Percentiles rank a stretch among this genome's conserved stretches.
phyloP scores from a whole-genome alignment of 2,113 vertebrate genomes.

The Motacilla alba region DNA sequence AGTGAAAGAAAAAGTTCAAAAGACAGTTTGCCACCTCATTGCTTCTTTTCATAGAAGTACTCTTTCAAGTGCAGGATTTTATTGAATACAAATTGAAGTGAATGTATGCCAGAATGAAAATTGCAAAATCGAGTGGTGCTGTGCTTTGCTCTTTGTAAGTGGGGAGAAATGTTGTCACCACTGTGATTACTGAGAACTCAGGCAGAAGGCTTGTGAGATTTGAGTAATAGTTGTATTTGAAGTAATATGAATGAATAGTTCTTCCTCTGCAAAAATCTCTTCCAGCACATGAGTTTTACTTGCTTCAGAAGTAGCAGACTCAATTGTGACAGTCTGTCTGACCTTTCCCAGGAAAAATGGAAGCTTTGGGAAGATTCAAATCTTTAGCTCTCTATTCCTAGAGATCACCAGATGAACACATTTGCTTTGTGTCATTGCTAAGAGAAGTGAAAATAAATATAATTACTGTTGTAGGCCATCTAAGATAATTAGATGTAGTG shows the following conservation, averaged over 20 bases:
- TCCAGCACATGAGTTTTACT: not conserved
- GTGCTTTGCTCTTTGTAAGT: conserved; percentile 12
- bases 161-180: not conserved
- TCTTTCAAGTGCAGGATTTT: conserved; percentile 32
- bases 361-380: not conserved
- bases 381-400: not conserved
- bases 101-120: conserved; percentile 58
- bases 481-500: not conserved
- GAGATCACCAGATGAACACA: not conserved
- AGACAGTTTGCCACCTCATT: conserved; percentile 68
- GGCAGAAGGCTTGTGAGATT: not conserved
- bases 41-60: conserved; percentile 61
- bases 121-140: conserved; percentile 26
- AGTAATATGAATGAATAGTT: not conserved
- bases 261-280: not conserved
- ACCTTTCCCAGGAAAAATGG: not conserved
- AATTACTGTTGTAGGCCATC: not conserved
- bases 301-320: not conserved
- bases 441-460: not conserved
- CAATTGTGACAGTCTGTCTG: not conserved
- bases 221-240: conserved; percentile 17
- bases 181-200: not conserved
- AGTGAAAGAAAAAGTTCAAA: conserved; percentile 61
- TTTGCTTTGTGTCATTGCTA: not conserved
- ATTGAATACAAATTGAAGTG: conserved; percentile 59